Evolutionary conservation across 35 echinoderm and acorn worm genomes (phyloP), one percentile per base, ranked within the genome.

Genomic region (Lytechinus pictus): DNA sequence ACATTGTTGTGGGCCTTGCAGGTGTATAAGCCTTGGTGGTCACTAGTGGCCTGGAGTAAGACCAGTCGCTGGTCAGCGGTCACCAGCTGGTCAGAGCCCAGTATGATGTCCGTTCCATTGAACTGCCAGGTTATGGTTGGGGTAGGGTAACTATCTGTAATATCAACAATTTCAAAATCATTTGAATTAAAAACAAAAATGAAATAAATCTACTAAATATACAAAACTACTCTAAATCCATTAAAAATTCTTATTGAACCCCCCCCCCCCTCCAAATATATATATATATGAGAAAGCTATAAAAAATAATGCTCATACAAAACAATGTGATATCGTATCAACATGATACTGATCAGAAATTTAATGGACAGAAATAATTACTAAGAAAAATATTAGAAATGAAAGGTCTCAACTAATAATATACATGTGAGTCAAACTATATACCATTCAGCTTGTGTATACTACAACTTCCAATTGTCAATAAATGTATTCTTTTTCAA

Each of bases 61-160:
- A 90, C 88, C 29, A 90, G 29, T 44, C 28, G n/a, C 5, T 90
- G n/a, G 88, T 90, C 88, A 10, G 88, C 28, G 3, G 88, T 90
- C 29, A 54, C 52, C 11, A 90, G 52, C 29, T 54, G 88, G 29
- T 90, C 88, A 9, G 16, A 44, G 6, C 88, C 88, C 27, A 52
- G 5, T 54, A 90, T 14, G 52, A 90, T 90, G n/a, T 90, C 88
- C 5, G 16, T 90, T 4, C 88, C 88, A 10, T 90, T 29, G 9
- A 52, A 90, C 52, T 90, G 88, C 88, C 88, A 90, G 10, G 28
- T 90, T 44, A 90, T 33, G n/a, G n/a, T 29, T 2, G 88, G 88
- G 5, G 24, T 52, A 4, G 88, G 88, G 88, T 90, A 90, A 90
- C 88, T 90, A 44, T 90, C 88, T 90, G 88, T 10, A 52, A 54